phyloP scores from a whole-genome alignment of 2,113 vertebrate species.

The Zootoca vivipara region DNA sequence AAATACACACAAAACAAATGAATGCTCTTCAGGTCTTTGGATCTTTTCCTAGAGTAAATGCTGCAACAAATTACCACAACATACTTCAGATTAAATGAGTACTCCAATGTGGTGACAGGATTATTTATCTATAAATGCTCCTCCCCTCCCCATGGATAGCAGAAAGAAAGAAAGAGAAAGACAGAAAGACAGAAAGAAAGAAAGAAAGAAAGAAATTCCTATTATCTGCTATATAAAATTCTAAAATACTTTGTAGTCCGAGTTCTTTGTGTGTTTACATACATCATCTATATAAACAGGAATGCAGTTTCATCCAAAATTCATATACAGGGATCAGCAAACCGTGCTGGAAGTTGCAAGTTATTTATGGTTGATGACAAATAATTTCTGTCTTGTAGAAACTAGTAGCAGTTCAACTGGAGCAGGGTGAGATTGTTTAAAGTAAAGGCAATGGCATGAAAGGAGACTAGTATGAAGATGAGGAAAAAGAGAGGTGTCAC shows the following conservation, averaged over 20 bases:
- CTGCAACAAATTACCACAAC: not conserved
- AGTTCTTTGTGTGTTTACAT: not conserved
- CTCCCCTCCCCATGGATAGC: not conserved
- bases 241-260: not conserved
- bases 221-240: not conserved
- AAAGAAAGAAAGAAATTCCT: not conserved
- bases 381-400: not conserved
- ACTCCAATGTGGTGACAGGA: not conserved
- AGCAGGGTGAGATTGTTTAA: not conserved
- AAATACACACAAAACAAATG: not conserved
- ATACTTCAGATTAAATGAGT: slow-evolving; percentile 5
- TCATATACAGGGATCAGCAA: not conserved
- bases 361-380: not conserved
- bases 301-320: not conserved
- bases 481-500: not conserved
- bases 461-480: not conserved
- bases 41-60: not conserved
- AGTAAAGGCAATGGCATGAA: not conserved
- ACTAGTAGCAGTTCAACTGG: not conserved
- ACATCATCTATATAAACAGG: not conserved
- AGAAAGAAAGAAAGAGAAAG: not conserved
- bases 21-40: not conserved
- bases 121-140: not conserved
- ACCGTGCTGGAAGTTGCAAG: not conserved
- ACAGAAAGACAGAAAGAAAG: not conserved